phyloP scores from a whole-genome alignment of 2,113 vertebrate genomes.

The Otolemur garnettii region DNA sequence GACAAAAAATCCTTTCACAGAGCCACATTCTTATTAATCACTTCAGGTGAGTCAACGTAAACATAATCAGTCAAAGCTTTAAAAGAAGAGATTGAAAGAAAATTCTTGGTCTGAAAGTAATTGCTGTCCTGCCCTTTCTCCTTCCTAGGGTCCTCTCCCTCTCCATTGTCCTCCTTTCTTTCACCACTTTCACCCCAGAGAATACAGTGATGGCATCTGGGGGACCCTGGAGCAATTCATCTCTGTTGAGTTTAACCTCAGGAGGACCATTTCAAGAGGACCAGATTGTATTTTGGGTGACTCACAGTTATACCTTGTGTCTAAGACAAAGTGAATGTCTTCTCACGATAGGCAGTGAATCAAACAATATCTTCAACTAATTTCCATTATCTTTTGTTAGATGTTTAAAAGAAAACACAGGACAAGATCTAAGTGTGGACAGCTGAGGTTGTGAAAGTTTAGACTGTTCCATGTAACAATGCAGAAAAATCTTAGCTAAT shows the following conservation, averaged over 20 bases:
- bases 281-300: conserved; percentile 36
- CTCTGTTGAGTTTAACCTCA: conserved; percentile 4
- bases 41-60: conserved; percentile 81
- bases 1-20: conserved; percentile 69
- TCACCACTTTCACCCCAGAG: conserved; percentile 60
- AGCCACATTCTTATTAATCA: conserved; percentile 63
- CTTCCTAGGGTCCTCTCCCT: background rate
- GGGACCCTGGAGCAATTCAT: conserved; percentile 32
- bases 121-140: conserved; percentile 12
- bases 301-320: background rate
- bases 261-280: background rate
- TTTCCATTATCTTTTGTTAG: conserved; percentile 40
- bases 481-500: background rate
- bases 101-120: conserved; percentile 54
- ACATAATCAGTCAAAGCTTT: conserved; percentile 63
- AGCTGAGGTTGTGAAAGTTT: background rate
- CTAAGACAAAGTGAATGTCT: conserved; percentile 33
- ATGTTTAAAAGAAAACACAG: conserved; percentile 37
- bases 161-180: background rate
- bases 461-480: background rate
- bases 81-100: conserved; percentile 60
- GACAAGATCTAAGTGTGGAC: background rate
- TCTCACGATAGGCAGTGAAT: conserved; percentile 44
- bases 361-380: background rate
- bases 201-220: background rate